Conservation (phyloP, 1,140 invertebrate species). For the Subanguina moxae region DNA sequence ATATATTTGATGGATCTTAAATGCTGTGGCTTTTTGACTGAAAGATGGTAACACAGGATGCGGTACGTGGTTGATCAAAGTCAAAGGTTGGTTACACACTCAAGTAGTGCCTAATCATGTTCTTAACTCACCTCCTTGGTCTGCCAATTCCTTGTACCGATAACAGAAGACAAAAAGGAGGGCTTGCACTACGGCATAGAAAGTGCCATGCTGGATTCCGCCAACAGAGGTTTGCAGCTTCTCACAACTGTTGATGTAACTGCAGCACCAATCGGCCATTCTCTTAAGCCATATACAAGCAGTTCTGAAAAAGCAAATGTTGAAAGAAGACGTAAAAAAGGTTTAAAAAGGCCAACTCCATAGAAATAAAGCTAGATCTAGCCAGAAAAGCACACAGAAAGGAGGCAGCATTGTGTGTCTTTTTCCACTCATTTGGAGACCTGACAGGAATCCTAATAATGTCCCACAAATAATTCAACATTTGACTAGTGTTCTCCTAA, state of each 20-base stretch:
- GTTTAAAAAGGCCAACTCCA: slow-evolving; percentile 15
- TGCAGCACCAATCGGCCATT: slow-evolving; percentile 33
- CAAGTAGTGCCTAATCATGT: not conserved
- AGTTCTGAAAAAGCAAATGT: slow-evolving; percentile 24
- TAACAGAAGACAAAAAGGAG: slow-evolving; percentile 45
- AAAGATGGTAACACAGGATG: not conserved
- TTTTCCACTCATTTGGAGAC: slow-evolving; percentile 39
- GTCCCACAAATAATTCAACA: slow-evolving; percentile 36
- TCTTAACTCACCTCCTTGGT: slow-evolving; percentile 27
- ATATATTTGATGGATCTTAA: no score
- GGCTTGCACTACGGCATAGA: slow-evolving; percentile 41
- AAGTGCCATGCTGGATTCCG: slow-evolving; percentile 40
- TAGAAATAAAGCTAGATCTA: slow-evolving; percentile 30
- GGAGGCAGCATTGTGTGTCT: slow-evolving; percentile 39
- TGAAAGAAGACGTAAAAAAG: not conserved
- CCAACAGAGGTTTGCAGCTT: slow-evolving; percentile 10
- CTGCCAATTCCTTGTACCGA: slow-evolving; percentile 38
- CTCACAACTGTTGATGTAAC: slow-evolving; percentile 29
- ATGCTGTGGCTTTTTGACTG: no score
- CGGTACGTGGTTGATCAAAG: not conserved
- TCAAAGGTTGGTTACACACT: not conserved
- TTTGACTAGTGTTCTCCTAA: slow-evolving; percentile 17
- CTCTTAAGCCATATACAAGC: slow-evolving; percentile 27
- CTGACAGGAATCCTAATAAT: slow-evolving; percentile 21
- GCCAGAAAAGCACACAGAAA: slow-evolving; percentile 42